Conservation (phyloP, 2,888 invertebrate genomes). For the Zaprionus lineosus region DNA sequence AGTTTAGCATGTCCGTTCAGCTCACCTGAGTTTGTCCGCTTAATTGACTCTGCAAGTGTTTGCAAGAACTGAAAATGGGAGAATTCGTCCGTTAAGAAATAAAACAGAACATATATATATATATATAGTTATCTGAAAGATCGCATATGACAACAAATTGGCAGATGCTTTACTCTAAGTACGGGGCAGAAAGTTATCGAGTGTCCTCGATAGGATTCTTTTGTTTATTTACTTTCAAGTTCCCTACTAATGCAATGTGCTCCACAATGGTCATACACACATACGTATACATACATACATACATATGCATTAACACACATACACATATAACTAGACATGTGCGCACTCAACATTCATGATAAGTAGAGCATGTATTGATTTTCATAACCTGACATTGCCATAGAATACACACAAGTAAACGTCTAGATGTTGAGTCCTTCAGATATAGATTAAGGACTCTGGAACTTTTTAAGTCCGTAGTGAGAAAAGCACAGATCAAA, state of each 20-base stretch:
- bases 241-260: constrained; percentile 18
- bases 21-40: too few relatives aligned
- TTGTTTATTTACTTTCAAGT: constrained; percentile 55
- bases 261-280: constrained; percentile 29
- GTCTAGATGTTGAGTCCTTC: background rate
- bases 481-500: constrained; percentile 6
- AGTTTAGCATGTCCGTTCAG: too few relatives aligned
- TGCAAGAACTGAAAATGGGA: too few relatives aligned
- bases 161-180: too few relatives aligned
- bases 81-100: too few relatives aligned
- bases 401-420: constrained; percentile 8
- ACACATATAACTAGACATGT: too few relatives aligned
- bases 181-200: constrained; percentile 1
- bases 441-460: background rate
- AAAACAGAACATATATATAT: too few relatives aligned
- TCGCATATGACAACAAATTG: too few relatives aligned
- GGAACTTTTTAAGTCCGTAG: constrained; percentile 9
- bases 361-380: constrained; percentile 15
- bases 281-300: constrained; percentile 32
- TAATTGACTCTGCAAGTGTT: too few relatives aligned
- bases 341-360: too few relatives aligned
- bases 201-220: background rate
- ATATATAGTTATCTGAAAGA: too few relatives aligned
- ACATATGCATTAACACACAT: constrained; percentile 2
- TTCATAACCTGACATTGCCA: constrained; percentile 7